phyloP scores from a whole-genome alignment of 2,888 invertebrate species.

The Pherbina coryleti region DNA sequence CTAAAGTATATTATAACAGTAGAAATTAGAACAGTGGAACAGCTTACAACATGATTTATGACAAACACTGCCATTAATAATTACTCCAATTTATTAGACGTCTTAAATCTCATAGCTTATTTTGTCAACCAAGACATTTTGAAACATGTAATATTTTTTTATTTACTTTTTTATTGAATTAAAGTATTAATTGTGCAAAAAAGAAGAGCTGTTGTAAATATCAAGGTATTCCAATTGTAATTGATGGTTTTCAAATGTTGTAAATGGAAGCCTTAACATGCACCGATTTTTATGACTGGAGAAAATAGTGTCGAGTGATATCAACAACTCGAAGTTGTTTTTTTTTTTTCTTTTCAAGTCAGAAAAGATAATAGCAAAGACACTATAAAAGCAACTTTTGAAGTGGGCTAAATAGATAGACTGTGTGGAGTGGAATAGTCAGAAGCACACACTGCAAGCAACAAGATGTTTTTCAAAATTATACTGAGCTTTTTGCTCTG shows the following conservation, averaged over 20 bases:
- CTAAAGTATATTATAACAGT: no score
- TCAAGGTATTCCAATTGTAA: neutral
- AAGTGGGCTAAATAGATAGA: neutral
- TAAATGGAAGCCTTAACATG: constrained; percentile 17
- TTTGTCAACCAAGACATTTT: no score
- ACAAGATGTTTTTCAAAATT: constrained; percentile 45
- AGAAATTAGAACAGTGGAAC: no score
- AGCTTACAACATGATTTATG: no score
- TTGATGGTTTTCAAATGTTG: neutral
- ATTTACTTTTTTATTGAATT: no score
- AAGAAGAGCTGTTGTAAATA: neutral
- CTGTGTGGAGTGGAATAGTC: constrained; percentile 1
- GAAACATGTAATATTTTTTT: no score
- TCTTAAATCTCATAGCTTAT: no score
- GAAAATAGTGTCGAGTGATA: constrained; percentile 13
- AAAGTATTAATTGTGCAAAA: neutral
- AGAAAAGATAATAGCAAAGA: neutral
- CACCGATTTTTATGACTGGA: constrained; percentile 21
- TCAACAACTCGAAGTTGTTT: constrained; percentile 5
- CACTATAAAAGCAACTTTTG: neutral
- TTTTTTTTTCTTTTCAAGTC: no score
- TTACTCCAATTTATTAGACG: no score
- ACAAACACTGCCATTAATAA: no score
- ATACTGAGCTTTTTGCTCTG: constrained; percentile 41
- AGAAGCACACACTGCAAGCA: neutral